Percentiles rank a stretch among this genome's conserved stretches.
phyloP scores from a whole-genome alignment of 2,888 invertebrate species.

The Epinotia brunnichana region DNA sequence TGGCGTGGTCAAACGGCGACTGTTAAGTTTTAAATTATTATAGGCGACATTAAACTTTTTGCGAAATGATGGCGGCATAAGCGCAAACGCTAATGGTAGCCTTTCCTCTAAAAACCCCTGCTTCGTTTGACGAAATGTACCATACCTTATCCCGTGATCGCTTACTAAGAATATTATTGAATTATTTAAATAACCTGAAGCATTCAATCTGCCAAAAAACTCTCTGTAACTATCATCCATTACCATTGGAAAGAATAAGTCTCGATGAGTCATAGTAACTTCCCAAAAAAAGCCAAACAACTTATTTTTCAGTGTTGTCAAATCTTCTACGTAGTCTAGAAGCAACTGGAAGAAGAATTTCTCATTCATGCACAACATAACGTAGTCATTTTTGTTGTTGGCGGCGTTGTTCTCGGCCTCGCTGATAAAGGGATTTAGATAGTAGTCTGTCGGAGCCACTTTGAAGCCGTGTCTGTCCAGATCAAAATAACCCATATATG shows the following conservation, averaged over 20 bases:
- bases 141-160: background rate
- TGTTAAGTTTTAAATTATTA: background rate
- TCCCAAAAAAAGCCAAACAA: background rate
- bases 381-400: background rate
- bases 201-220: background rate
- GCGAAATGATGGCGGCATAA: background rate
- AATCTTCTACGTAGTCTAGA: background rate
- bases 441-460: background rate
- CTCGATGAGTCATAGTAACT: background rate
- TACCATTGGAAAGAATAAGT: background rate
- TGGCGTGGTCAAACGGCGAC: background rate
- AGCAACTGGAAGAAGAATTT: background rate
- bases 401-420: background rate
- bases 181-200: background rate
- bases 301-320: background rate
- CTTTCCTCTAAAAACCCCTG: background rate
- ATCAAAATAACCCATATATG: background rate
- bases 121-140: background rate
- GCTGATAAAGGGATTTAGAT: background rate
- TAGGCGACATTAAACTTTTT: background rate
- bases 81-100: background rate
- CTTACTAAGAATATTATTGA: background rate
- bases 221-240: background rate
- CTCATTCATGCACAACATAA: background rate
- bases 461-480: background rate